Evolutionary conservation across 1,140 invertebrate species (phyloP).

Genomic region (Drosophila neocordata): DNA sequence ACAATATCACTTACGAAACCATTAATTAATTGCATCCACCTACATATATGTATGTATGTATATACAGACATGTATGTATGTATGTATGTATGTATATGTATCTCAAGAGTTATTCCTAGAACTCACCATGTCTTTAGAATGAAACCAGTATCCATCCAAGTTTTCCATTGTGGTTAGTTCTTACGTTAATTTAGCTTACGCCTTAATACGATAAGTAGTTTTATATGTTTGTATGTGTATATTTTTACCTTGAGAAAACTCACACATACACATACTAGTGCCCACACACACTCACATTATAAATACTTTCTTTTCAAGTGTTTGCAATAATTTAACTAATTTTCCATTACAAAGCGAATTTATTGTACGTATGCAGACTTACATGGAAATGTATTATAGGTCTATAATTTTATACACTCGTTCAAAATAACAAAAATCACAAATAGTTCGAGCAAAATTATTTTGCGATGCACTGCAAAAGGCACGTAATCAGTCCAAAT

Average conservation of each 20-base stretch:
- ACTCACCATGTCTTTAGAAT: too few relatives aligned
- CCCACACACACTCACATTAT: too few relatives aligned
- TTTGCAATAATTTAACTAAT: constrained; percentile 41
- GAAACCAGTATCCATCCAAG: too few relatives aligned
- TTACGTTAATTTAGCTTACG: too few relatives aligned
- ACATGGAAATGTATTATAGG: constrained; percentile 44
- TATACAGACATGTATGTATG: too few relatives aligned
- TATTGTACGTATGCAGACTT: constrained; percentile 45
- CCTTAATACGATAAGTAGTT: too few relatives aligned
- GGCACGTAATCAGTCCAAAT: constrained; percentile 77
- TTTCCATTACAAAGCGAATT: constrained; percentile 46
- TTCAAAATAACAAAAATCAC: constrained; percentile 39
- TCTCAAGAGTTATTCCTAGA: too few relatives aligned
- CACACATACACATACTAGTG: too few relatives aligned
- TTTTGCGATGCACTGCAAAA: constrained; percentile 23
- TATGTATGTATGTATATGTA: neutral
- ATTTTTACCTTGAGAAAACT: neutral
- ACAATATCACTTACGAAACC: neutral
- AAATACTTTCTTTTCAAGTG: constrained; percentile 44
- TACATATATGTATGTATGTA: too few relatives aligned
- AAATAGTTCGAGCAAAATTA: constrained; percentile 53
- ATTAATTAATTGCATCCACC: too few relatives aligned
- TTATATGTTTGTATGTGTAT: too few relatives aligned
- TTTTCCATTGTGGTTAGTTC: too few relatives aligned
- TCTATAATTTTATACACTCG: constrained; percentile 65